Percentiles rank a stretch among this genome's conserved stretches.
These are phyloP conservation scores for Microplitis mediator DNA, from an alignment of 1,140 invertebrate species.

Conservation along the genomic window DNA sequence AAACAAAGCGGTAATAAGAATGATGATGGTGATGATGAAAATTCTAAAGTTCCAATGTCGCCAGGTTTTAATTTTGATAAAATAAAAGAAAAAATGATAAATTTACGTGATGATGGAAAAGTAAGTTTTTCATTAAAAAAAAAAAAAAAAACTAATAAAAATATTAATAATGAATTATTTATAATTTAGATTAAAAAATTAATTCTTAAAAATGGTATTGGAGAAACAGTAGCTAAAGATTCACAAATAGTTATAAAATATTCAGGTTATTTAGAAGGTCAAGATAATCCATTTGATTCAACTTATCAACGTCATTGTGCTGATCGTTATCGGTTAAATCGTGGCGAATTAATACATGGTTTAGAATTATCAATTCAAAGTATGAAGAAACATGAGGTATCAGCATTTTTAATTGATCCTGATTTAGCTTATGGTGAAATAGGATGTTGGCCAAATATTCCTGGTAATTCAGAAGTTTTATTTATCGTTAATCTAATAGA, in stretches of 20 bases:
- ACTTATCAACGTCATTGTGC: slow-evolving; percentile 63
- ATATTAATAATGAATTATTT: not conserved
- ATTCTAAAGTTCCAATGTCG: not conserved
- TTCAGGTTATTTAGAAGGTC: slow-evolving; percentile 71
- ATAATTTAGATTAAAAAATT: slow-evolving; percentile 44
- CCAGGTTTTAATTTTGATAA: slow-evolving; percentile 39
- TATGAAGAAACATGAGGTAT: slow-evolving; percentile 71
- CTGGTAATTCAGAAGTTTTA: slow-evolving; percentile 63
- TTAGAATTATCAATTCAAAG: slow-evolving; percentile 70
- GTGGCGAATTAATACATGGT: slow-evolving; percentile 66
- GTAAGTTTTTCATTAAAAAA: slow-evolving; percentile 19
- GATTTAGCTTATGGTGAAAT: slow-evolving; percentile 69
- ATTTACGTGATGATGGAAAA: slow-evolving; percentile 33
- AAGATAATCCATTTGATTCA: slow-evolving; percentile 76
- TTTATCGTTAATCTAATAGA: slow-evolving; percentile 64
- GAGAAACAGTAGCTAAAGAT: slow-evolving; percentile 63
- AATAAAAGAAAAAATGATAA: slow-evolving; percentile 39
- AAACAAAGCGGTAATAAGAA: not conserved
- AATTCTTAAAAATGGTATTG: slow-evolving; percentile 62
- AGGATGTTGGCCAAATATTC: slow-evolving; percentile 72
- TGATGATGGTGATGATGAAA: no score
- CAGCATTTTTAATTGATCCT: slow-evolving; percentile 71
- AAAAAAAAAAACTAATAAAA: not conserved
- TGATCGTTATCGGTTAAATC: slow-evolving; percentile 59
- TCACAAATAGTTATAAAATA: slow-evolving; percentile 71